Conservation (phyloP, 2,113 vertebrate genomes). For the Dipodomys ordii region DNA sequence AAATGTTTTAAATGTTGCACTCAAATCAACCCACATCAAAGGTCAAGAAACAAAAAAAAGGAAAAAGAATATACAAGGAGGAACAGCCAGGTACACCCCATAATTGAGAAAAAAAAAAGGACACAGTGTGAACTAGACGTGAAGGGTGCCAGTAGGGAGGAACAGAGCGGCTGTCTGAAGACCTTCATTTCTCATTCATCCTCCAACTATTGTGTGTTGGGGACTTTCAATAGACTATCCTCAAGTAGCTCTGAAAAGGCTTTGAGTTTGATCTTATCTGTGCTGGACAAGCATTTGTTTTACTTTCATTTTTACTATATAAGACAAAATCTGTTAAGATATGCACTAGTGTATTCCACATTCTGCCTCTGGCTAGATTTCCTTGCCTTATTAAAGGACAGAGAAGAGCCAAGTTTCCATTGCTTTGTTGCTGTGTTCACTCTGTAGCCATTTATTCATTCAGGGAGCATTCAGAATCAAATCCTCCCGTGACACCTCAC, state of each 20-base stretch:
- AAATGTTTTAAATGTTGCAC: constrained; percentile 35
- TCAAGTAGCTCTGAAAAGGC: not conserved
- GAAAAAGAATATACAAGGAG: too few relatives aligned
- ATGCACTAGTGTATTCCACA: not conserved
- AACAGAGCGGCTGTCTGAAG: not conserved
- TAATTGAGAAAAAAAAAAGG: not conserved
- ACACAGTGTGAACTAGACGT: not conserved
- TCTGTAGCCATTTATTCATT: not conserved
- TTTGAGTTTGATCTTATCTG: not conserved
- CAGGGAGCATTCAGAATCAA: not conserved
- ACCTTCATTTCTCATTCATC: not conserved
- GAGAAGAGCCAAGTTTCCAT: not conserved
- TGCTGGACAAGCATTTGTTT: not conserved
- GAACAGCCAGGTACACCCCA: not conserved
- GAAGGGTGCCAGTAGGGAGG: rapidly evolving
- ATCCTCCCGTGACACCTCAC: not conserved
- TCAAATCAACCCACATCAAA: constrained; percentile 9
- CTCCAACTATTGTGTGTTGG: not conserved
- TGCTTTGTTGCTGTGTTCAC: not conserved
- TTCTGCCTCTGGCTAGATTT: constrained; percentile 39
- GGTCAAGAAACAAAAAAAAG: not conserved
- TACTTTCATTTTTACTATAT: not conserved
- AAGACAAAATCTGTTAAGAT: not conserved
- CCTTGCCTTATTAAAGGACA: not conserved
- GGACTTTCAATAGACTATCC: not conserved